Evolutionary conservation across 64 coral and sea anemone genomes (phyloP).

Genomic region (Montipora sp.): DNA sequence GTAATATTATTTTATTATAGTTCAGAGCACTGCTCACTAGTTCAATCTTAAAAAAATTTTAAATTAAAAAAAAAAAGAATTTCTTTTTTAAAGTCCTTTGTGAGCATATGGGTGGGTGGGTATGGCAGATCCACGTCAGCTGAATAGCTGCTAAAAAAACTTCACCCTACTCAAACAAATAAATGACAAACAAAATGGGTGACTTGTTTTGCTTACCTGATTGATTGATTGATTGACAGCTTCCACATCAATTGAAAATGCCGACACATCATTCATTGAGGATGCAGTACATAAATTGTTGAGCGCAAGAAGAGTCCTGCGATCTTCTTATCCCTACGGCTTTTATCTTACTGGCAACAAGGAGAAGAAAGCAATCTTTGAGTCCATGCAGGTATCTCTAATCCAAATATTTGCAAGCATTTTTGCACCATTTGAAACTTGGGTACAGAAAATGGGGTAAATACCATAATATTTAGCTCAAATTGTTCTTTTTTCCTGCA

Average conservation of each 20-base stretch:
- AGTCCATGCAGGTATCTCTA: slow-evolving; percentile 86
- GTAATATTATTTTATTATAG: too few relatives aligned
- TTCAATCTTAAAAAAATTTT: too few relatives aligned
- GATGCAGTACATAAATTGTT: slow-evolving; percentile 88
- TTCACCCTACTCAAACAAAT: too few relatives aligned
- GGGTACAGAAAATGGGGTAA: too few relatives aligned
- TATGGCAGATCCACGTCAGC: too few relatives aligned
- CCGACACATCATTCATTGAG: slow-evolving; percentile 86
- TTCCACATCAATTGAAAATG: slow-evolving; percentile 65
- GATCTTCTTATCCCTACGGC: slow-evolving; percentile 92
- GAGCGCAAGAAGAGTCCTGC: slow-evolving; percentile 77
- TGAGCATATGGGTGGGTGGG: too few relatives aligned
- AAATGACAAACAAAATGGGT: neutral
- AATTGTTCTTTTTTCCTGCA: neutral
- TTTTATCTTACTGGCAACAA: slow-evolving; percentile 79
- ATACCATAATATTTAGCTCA: too few relatives aligned
- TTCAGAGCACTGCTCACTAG: too few relatives aligned
- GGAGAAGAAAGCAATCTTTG: slow-evolving; percentile 96
- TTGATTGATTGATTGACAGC: slow-evolving; percentile 6
- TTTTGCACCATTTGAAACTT: too few relatives aligned
- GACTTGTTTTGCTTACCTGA: neutral
- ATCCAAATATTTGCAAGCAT: neutral
- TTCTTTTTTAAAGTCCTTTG: too few relatives aligned
- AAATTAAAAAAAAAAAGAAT: too few relatives aligned
- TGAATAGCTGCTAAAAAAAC: too few relatives aligned